Base-by-base conservation (phyloP, 2,113 vertebrate genomes). In the Galbula dea region DNA sequence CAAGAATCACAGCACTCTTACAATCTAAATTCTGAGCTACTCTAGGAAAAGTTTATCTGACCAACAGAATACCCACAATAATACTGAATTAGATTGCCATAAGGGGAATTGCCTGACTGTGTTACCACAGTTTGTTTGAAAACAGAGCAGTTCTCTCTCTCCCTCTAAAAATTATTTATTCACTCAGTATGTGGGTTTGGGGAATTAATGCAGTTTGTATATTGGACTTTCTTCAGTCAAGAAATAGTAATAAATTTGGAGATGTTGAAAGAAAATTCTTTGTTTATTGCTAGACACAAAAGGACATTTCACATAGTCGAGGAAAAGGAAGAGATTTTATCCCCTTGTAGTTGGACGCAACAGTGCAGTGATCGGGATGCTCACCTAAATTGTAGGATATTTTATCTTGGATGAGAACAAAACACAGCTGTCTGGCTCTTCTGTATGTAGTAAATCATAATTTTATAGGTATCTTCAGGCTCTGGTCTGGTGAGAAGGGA, bases 161-260 rank as follows among this genome's bases (percentile, higher is more conserved):
- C 19, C 16, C 12, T 43, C 36, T 80, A 58, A 88, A 90, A 93
- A 77, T 74, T 83, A 90, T 88, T 93, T 91, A 90, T 71, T 94
- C n/a, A 45, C 57, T 88, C 79, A 83, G 15, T 83, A 52, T 83
- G 72, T 93, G 88, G 59, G 51, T 91, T 93, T 90, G 61, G n/a
- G 61, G n/a, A 83, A 52, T 5, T 29, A 83, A 83, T 45, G 8
- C 13, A 81, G 37, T 83, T 88, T 83, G 39, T 43, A 92, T 86
- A 90, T 36, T 90, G 59, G 83, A 77, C 37, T 90, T 91, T 66
- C 24, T 77, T 95, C 55, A 83, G 88, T 83, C 27, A 86, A 90
- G 69, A 75, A 86, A 75, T 13, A 86, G 48, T 24, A 71, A 90
- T 90, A 94, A 86, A 94, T 90, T 88, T 89, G 68, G 26, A 90